Percentiles rank a stretch among this genome's conserved stretches.
Evolutionary conservation across 2,888 invertebrate species (phyloP).

Genomic region (Agapostemon virescens): DNA sequence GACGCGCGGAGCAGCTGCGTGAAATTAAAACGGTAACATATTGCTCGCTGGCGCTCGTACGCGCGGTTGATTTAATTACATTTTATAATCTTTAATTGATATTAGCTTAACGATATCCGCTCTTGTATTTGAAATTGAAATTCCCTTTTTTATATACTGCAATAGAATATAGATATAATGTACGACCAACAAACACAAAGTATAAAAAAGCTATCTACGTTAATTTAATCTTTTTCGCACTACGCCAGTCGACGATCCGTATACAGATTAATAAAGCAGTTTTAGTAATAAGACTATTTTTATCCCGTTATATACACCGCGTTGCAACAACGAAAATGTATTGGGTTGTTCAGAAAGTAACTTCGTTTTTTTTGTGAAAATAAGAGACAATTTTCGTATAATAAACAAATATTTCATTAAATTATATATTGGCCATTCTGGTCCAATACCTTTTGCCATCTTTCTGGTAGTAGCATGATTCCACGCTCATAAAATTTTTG

Average conservation of each 20-base stretch:
- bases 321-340: too few species aligned
- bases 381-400: too few species aligned
- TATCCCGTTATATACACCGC: not conserved
- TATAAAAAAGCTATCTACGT: not conserved
- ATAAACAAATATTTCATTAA: too few species aligned
- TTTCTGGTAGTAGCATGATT: too few species aligned
- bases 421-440: too few species aligned
- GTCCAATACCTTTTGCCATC: too few species aligned
- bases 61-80: slow-evolving; percentile 23
- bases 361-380: too few species aligned
- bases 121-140: slow-evolving; percentile 28
- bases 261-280: not conserved
- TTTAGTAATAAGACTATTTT: not conserved
- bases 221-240: not conserved
- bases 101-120: slow-evolving; percentile 18
- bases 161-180: not conserved
- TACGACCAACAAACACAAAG: not conserved
- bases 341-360: too few species aligned
- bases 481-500: too few species aligned
- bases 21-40: slow-evolving; percentile 18
- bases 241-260: not conserved
- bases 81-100: slow-evolving; percentile 31
- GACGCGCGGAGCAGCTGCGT: not conserved
- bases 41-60: not conserved
- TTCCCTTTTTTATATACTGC: not conserved